Base-by-base conservation (phyloP, 2,797 vertebrate species). In the Buceros bicornis region DNA sequence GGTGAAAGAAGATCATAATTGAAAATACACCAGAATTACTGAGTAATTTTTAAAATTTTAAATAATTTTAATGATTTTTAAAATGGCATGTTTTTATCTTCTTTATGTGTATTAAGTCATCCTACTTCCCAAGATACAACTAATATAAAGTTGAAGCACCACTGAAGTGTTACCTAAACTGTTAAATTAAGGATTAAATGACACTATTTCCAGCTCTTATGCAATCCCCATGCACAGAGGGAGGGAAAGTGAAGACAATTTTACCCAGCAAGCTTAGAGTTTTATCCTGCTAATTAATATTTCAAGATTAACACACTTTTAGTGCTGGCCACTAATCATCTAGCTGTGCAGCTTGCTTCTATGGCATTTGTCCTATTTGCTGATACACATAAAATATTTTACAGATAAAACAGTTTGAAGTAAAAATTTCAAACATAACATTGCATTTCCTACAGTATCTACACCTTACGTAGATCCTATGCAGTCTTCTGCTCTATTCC, bases 281-380 rank as follows among this genome's bases (percentile, higher is more conserved):
- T 95, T 91, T 87, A 71, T 85, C 61, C 84, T 78, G 20, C 26
- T 93, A 91, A 93, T 88, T 92, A 91, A 86, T 88, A 88, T 81
- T 82, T 90, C n/a, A n/a, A 88, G 51, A 91, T 87, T 96, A 96
- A 81, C 43, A 92, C 64, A 69, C 20, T 76, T 70, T 60, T 87
- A 65, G 45, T 85, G n/a, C 62, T 94, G 71, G 25, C 45, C 18
- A 79, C 60, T 51, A 65, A 86, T 87, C 24, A 83, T 77, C 71
- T 72, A 89, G 45, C 77, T 94, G 40, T 89, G 87, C 43, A 82
- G 15, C 15, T 88, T 61, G 4, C 13, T 85, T 84, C 33, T 35
- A 10, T 56, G 28, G 3, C 21, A 50, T 92, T 95, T 73, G 4
- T n/a, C 45, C 45, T 45, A 25, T 79, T 70, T 76, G 31, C 6